Percentiles rank a stretch among this genome's conserved stretches.
Evolutionary conservation across 2,888 invertebrate species (phyloP).

Genomic region (Cephus rjabovi): DNA sequence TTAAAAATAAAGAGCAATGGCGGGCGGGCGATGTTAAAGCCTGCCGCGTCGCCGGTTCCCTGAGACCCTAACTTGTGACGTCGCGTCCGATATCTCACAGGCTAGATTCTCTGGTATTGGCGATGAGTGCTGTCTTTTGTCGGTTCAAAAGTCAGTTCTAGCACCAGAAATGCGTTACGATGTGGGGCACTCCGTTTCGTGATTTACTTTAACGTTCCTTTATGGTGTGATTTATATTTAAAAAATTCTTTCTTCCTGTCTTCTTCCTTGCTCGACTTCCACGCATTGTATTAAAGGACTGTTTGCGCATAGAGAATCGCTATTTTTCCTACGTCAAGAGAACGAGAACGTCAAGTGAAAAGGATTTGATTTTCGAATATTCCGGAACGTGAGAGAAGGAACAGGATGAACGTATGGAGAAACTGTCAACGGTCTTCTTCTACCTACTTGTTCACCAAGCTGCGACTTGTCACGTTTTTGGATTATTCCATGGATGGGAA

Average conservation of each 20-base stretch:
- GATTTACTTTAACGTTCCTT: background rate
- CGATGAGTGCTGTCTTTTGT: conserved; percentile 69
- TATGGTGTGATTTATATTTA: background rate
- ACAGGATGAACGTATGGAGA: background rate
- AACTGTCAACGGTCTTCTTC: background rate
- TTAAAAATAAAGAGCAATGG: conserved; percentile 49
- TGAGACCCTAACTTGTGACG: conserved; percentile 84
- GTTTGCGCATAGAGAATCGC: background rate
- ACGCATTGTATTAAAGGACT: background rate
- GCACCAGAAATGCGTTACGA: background rate
- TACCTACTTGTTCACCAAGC: background rate
- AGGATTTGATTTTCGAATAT: background rate
- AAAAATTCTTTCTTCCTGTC: background rate
- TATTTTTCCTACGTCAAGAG: background rate
- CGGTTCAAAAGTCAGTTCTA: conserved; percentile 12
- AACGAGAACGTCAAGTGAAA: background rate
- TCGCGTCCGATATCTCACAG: conserved; percentile 74
- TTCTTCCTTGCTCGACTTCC: background rate
- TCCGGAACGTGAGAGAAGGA: background rate
- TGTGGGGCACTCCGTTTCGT: background rate
- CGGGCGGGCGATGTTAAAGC: conserved; percentile 63
- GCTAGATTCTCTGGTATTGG: conserved; percentile 80
- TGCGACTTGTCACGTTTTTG: background rate
- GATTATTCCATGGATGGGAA: background rate
- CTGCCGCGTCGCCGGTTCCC: conserved; percentile 77